Percentiles rank a stretch among this genome's conserved stretches.
phyloP scores from a whole-genome alignment of 30 jellyfish, hydroid and myxozoan species.

The Nemopilema nomurai region DNA sequence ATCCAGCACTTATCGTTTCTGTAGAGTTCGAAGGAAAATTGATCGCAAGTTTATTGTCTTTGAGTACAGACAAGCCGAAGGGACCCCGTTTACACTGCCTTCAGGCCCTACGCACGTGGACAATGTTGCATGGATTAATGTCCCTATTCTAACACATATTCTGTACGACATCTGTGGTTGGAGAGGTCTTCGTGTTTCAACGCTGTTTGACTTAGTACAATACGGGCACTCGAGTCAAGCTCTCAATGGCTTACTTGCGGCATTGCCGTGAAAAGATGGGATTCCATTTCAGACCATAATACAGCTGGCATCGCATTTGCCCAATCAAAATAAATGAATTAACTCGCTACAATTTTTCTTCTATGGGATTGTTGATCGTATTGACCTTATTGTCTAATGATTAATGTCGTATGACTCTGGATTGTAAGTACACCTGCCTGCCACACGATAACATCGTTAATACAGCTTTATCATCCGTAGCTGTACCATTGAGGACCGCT shows the following conservation, averaged over 20 bases:
- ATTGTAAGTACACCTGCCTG: conserved; percentile 73
- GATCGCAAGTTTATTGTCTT: no score
- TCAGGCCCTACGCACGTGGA: background rate
- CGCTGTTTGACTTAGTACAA: background rate
- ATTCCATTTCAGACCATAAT: conserved; percentile 27
- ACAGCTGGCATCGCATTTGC: conserved; percentile 65
- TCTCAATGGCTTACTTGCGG: conserved; percentile 51
- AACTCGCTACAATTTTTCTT: conserved; percentile 56
- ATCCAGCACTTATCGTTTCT: no score
- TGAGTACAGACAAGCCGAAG: no score
- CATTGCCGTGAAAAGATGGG: conserved; percentile 36
- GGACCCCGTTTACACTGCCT: background rate
- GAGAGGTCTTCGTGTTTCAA: background rate
- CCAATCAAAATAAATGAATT: conserved; percentile 41
- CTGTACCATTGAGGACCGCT: conserved; percentile 25
- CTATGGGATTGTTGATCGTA: conserved; percentile 43
- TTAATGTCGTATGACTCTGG: conserved; percentile 39
- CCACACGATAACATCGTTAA: conserved; percentile 27
- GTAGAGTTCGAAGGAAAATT: no score
- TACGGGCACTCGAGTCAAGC: background rate
- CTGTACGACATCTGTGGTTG: background rate
- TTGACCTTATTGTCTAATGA: conserved; percentile 51
- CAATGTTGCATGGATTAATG: background rate
- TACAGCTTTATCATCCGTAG: conserved; percentile 51
- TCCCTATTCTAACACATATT: background rate